phyloP scores from a whole-genome alignment of 2,888 invertebrate species.

The Nebria salina region DNA sequence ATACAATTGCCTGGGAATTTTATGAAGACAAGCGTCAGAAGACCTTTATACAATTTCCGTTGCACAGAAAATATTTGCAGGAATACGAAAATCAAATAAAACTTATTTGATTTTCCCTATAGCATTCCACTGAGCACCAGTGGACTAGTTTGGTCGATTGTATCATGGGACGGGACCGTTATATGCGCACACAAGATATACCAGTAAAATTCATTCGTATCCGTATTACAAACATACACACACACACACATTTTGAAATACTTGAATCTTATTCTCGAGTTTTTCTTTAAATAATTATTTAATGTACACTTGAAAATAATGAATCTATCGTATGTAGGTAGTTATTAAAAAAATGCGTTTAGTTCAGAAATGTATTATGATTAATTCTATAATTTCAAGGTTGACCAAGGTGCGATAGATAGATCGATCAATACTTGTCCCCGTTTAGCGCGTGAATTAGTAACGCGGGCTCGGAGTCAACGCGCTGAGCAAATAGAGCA shows the following conservation, averaged over 20 bases:
- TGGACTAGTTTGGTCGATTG: background rate
- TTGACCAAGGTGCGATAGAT: background rate
- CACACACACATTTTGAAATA: too few relatives aligned
- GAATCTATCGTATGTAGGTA: too few relatives aligned
- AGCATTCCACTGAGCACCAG: background rate
- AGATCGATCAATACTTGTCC: background rate
- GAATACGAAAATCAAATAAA: background rate
- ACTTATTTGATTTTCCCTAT: background rate
- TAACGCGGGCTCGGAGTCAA: background rate
- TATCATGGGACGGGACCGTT: background rate
- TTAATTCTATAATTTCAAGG: background rate
- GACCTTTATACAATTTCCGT: background rate
- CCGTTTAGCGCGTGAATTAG: slow-evolving; percentile 1
- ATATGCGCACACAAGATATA: background rate
- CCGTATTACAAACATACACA: background rate
- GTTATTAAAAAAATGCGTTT: too few relatives aligned
- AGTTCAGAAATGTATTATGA: background rate
- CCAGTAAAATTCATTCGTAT: background rate
- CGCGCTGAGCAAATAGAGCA: background rate
- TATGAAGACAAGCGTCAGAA: background rate
- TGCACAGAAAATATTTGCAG: background rate
- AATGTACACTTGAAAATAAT: too few relatives aligned
- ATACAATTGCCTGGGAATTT: background rate
- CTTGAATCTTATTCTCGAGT: too few relatives aligned
- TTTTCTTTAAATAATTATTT: too few relatives aligned